Percentiles rank a stretch among this genome's conserved stretches.
Evolutionary conservation across 2,888 invertebrate genomes (phyloP).

Genomic region (Dyspetes luteomarginatus): DNA sequence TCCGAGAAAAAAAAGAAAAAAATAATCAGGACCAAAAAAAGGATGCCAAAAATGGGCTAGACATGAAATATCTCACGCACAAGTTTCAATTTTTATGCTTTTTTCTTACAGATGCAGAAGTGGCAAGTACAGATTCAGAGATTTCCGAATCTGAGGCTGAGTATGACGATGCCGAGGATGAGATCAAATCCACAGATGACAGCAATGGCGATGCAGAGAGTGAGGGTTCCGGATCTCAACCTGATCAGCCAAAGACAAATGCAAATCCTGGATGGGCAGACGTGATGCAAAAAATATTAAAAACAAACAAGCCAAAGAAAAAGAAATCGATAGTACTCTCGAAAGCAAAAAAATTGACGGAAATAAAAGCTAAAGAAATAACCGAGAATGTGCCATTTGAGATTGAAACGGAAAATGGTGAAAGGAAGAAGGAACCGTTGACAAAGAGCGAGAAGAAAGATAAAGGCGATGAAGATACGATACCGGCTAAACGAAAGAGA

Average conservation of each 20-base stretch:
- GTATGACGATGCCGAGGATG: background rate
- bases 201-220: slow-evolving; percentile 18
- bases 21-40: too few relatives aligned
- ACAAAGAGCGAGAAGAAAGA: slow-evolving; percentile 78
- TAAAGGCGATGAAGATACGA: slow-evolving; percentile 78
- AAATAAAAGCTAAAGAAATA: slow-evolving; percentile 84
- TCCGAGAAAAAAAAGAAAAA: too few relatives aligned
- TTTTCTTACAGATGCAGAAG: background rate
- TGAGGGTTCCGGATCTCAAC: slow-evolving; percentile 20
- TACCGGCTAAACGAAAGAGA: slow-evolving; percentile 74
- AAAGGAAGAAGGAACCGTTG: slow-evolving; percentile 84
- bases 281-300: slow-evolving; percentile 91
- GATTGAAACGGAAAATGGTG: slow-evolving; percentile 86
- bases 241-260: slow-evolving; percentile 53
- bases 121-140: background rate
- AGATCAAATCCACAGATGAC: background rate
- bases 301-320: slow-evolving; percentile 89
- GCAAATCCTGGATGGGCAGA: slow-evolving; percentile 92
- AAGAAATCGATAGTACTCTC: slow-evolving; percentile 91
- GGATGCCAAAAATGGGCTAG: too few relatives aligned
- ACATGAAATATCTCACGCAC: too few relatives aligned
- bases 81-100: too few relatives aligned
- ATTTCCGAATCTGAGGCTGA: slow-evolving; percentile 26
- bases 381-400: slow-evolving; percentile 86
- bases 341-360: slow-evolving; percentile 90